Base-by-base conservation (phyloP, 2,888 invertebrate species). In the Polyommatus iphigenia region DNA sequence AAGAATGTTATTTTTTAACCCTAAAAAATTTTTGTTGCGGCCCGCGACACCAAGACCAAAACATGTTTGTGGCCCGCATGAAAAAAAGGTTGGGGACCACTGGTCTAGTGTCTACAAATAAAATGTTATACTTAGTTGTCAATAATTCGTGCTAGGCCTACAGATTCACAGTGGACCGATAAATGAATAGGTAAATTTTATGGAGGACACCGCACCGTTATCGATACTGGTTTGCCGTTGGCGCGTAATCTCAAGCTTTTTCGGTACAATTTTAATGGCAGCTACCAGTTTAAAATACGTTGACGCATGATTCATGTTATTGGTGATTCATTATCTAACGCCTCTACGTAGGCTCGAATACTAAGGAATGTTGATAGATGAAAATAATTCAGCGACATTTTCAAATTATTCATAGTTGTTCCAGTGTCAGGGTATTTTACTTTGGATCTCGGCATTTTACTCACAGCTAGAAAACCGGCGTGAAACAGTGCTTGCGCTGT, bases 161-260 rank as follows among this genome's bases (percentile, higher is more conserved):
- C 18, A 54, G 62, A 62, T 20, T 62, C 62, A 62, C 62, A 24
- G 62, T 24, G 10, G 24, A 62, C 62, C 3, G 24, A 62, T 62
- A 62, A 62, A 24, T 24, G 13, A 62, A 62, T 62, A 62, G 62
- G 20, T 20, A 62, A 62, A 24, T 62, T 62, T 24, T 62, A 62
- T 24, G 24, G 62, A 62, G 62, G 62, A 62, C 24, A 24, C 62
- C 62, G 8, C 20, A 62, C 62, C 62, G 62, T 62, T 13, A 62
- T 62, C 24, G 4, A 62, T 62, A 62, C 62, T 24, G 24, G 62
- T 62, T 62, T 62, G 62, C 62, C 24, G 13, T 62, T 62, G 62
- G 10, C 62, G 62, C 62, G 62, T 62, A 62, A 62, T 62, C 24
- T 62, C 62, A 20, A 62, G 24, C 20, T 62, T 62, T 59, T 59